Evolutionary conservation across 2,113 vertebrate genomes (phyloP), one percentile per base, ranked within the genome.

Genomic region (Andinoacara biseriatus): DNA sequence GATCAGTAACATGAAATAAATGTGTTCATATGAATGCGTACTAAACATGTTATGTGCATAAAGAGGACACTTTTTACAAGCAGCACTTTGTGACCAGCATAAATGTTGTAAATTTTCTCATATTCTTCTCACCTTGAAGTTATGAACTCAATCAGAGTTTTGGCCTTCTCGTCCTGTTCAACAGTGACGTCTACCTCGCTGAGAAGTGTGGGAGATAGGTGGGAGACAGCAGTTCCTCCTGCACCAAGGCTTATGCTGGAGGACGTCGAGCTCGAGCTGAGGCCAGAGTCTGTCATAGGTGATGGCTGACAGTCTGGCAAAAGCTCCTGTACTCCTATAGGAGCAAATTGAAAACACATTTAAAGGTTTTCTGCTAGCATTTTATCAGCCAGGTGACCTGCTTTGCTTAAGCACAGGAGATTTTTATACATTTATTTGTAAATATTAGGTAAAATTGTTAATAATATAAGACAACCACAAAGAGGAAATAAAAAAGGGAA

Each of bases 261-360:
- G 83, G 98, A 99, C 69, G 98, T 99, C 96, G 98, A 99, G 94
- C 97, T 98, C 72, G 97, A 98, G 94, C 98, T 99, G 87, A 99
- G 97, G 94, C 98, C 98, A 58, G 98, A 99, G 96, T 99, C 98
- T 1, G 98, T 99, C 98, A 99, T 97, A 10, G 98, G 98, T 78
- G 98, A 99, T 46, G 97, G 96, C 95, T 99, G 98, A 95, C 97
- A 97, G 67, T 99, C 97, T 17, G 98, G 96, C 91, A 97, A 94
- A 89, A 97, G 94, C 88, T 99, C 98, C 85, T 95, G 96, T 59
- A 97, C 94, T 84, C 98, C 98, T 97, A 87, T 11, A 17, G 38
- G 35, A 67, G 74, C 46, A 15, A 58, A 2, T 3, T 1, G 81
- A 24, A 78, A 1, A 49, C 31, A 80, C 18, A 69, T 17, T 33